phyloP scores from a whole-genome alignment of 2,888 invertebrate species.

The Acholoe squamosa region DNA sequence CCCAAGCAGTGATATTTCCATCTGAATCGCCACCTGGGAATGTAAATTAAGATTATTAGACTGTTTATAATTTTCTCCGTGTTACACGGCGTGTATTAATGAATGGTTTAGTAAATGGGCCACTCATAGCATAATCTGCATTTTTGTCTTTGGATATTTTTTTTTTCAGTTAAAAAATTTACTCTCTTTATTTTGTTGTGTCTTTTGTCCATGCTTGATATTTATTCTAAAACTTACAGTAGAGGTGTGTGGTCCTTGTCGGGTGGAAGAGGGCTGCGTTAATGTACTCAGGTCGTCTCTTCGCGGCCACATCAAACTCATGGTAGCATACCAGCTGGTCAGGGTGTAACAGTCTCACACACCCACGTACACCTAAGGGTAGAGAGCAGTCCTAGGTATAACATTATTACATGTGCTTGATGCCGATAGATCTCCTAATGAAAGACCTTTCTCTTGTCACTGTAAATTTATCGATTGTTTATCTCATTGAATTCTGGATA shows the following conservation, averaged over 20 bases:
- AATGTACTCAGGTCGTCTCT: constrained; percentile 72
- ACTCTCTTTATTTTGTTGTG: no score
- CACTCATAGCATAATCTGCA: no score
- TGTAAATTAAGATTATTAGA: neutral
- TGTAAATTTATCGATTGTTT: no score
- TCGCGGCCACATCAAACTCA: constrained; percentile 68
- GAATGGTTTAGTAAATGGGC: no score
- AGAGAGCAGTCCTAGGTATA: neutral
- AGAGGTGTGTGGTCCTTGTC: constrained; percentile 78
- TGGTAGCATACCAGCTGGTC: constrained; percentile 81
- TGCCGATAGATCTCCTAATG: no score
- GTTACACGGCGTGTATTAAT: no score
- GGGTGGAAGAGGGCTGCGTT: constrained; percentile 82
- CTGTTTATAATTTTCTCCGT: neutral
- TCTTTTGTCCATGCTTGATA: neutral
- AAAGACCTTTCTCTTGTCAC: no score
- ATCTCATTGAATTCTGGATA: no score
- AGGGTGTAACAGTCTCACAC: constrained; percentile 80
- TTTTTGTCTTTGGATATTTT: no score
- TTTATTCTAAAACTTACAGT: constrained; percentile 77
- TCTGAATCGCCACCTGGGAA: constrained; percentile 76
- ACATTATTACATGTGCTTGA: no score
- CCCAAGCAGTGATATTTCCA: constrained; percentile 76
- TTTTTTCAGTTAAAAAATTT: no score
- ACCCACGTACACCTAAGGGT: constrained; percentile 75